These are phyloP conservation scores for Sebastiscus tertius DNA, from an alignment of 2,797 vertebrate species.

Conservation along the genomic window DNA sequence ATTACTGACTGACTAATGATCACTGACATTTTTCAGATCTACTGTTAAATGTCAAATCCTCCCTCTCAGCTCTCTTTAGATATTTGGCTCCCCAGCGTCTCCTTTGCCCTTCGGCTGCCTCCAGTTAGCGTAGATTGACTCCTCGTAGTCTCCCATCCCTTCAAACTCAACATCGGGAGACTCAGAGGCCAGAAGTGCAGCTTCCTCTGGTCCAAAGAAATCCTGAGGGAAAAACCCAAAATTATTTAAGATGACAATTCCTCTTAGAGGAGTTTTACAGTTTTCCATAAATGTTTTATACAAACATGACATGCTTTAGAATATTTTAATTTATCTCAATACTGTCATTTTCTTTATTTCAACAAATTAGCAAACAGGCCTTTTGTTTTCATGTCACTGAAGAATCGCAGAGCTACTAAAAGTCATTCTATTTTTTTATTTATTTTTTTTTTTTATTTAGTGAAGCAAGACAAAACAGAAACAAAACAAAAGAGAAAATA, in stretches of 20 bases:
- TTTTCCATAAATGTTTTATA: background rate
- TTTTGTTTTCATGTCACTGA: background rate
- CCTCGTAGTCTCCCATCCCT: conserved; percentile 89
- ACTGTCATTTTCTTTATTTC: background rate
- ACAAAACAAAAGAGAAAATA: too few relatives aligned
- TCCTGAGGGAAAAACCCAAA: conserved; percentile 27
- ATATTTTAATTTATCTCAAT: background rate
- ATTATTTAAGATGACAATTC: background rate
- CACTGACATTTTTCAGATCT: background rate
- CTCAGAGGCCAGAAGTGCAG: background rate
- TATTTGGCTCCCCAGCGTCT: conserved; percentile 45
- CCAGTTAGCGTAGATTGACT: conserved; percentile 87
- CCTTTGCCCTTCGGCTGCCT: conserved; percentile 74
- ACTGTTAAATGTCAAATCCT: background rate
- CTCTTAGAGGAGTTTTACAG: background rate
- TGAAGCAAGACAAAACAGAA: too few relatives aligned
- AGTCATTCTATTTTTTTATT: too few relatives aligned
- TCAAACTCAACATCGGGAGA: conserved; percentile 86
- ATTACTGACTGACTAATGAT: background rate
- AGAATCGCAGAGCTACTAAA: background rate
- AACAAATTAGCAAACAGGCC: background rate
- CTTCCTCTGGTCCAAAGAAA: conserved; percentile 55
- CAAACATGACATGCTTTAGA: background rate
- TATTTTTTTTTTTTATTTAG: too few relatives aligned
- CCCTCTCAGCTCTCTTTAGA: background rate